A percentile compares a stretch with the other conserved stretches of the same genome.
Conservation (phyloP, 1,140 invertebrate species). For the Drosophila kohkoa region DNA sequence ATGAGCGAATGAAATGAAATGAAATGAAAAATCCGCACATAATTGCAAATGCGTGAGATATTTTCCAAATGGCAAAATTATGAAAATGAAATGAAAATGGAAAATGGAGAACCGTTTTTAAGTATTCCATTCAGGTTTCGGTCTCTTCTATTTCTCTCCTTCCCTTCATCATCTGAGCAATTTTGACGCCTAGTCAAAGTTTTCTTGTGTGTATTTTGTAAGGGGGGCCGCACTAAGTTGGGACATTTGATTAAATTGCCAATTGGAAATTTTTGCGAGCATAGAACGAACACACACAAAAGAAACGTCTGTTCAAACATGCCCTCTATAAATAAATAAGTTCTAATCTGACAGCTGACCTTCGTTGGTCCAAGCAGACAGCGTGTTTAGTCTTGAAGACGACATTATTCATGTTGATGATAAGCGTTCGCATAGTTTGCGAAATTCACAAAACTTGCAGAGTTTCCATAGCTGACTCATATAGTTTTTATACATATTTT, state of each 20-base stretch:
- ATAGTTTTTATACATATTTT: slow-evolving; percentile 1
- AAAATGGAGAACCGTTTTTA: slow-evolving; percentile 35
- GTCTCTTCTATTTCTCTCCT: not conserved
- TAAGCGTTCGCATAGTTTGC: slow-evolving; percentile 26
- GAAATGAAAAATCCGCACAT: slow-evolving; percentile 78
- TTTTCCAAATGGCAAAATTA: slow-evolving; percentile 79
- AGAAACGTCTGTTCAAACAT: not conserved
- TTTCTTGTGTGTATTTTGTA: not conserved
- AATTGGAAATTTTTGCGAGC: slow-evolving; percentile 28
- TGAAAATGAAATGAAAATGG: slow-evolving; percentile 73
- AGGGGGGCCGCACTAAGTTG: slow-evolving; percentile 39
- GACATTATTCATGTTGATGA: slow-evolving; percentile 6
- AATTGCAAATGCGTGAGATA: slow-evolving; percentile 82
- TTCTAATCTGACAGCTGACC: slow-evolving; percentile 39
- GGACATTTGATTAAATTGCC: slow-evolving; percentile 37
- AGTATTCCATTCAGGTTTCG: slow-evolving; percentile 17
- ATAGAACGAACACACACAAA: not conserved
- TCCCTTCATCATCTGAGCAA: slow-evolving; percentile 19
- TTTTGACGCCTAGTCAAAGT: slow-evolving; percentile 57
- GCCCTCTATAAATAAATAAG: slow-evolving; percentile 26
- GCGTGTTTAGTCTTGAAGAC: not conserved
- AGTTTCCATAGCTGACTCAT: slow-evolving; percentile 10
- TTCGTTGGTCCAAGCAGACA: slow-evolving; percentile 13
- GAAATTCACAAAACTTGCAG: slow-evolving; percentile 1
- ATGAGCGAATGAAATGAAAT: slow-evolving; percentile 52